These are phyloP conservation scores for Agapostemon virescens DNA, from an alignment of 2,888 invertebrate genomes.

Conservation along the genomic window DNA sequence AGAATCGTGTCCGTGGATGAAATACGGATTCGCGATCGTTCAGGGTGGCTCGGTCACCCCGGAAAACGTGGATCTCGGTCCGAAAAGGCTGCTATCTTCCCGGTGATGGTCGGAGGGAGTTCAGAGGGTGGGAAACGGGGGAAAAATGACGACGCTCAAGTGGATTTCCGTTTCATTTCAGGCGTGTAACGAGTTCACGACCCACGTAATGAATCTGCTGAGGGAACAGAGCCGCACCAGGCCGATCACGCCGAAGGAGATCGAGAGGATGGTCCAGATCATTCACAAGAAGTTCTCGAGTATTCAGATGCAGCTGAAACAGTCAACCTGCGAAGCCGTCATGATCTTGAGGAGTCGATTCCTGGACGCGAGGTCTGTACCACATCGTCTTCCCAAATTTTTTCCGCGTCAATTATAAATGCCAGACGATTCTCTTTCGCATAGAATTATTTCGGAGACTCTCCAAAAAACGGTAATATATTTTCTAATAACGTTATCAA, in stretches of 20 bases:
- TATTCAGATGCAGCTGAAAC: constrained; percentile 99
- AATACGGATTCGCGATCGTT: background rate
- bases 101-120: background rate
- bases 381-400: background rate
- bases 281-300: constrained; percentile 99
- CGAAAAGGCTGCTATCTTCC: background rate
- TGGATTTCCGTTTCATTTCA: constrained; percentile 73
- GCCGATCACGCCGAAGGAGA: constrained; percentile 99
- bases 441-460: background rate
- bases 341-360: constrained; percentile 97
- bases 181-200: constrained; percentile 99
- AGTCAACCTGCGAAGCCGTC: constrained; percentile 99
- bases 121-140: background rate
- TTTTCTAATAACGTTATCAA: too few species aligned
- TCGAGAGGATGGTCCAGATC: constrained; percentile 99
- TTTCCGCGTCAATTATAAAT: background rate
- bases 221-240: constrained; percentile 98
- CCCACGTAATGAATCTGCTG: constrained; percentile 99
- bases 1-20: background rate
- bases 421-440: background rate
- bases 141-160: background rate
- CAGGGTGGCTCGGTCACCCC: background rate
- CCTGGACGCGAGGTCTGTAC: constrained; percentile 85
- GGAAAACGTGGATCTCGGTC: background rate
- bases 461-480: background rate